Base-by-base conservation (phyloP, 2,797 vertebrate genomes). In the Sciurus vulgaris region DNA sequence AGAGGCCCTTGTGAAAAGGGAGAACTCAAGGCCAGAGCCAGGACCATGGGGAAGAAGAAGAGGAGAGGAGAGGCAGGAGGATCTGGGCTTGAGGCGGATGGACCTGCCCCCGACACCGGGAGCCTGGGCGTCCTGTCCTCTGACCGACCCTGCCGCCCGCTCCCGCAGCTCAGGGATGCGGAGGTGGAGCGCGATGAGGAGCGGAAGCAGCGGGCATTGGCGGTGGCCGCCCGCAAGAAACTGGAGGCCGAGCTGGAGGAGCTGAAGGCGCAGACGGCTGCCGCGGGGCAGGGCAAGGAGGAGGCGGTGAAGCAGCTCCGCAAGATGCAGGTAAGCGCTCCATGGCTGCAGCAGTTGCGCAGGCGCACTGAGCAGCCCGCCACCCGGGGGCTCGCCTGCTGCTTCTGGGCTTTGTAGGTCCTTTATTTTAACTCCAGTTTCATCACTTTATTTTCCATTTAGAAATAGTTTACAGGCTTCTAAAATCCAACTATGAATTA, bases 141-240 rank as follows among this genome's bases (percentile, higher is more conserved):
- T 93, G 76, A 97, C 59, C 63, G 1, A 33, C 26, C 82, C 38
- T 28, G 9, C 44, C 7, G 18, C 38, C 7, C 13, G 22, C 0
- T 0, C 18, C 51, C 33, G 6, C 96, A 99, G 99, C 99, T 99
- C 81, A 98, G 99, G 88, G 99, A 99, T 79, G 97, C 99, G 65
- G 99, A 99, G 98, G 97, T 99, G 67, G 99, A 99, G 95, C 96
- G 99, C 91, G 99, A 99, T 61, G 99, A 99, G 92, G 99, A 99
- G 96, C 98, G 98, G 92, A 99, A 98, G 95, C 99, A 99, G 97
- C 98, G 99, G 5, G 98, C 99, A 54, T 98, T 99, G 98, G 98
- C 99, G 0, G 86, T 99, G 87, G 98, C 99, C 0, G 97, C 98
- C 93, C 99, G 99, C 97, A 99, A 99, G 97, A 99, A 99, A 97